These are phyloP conservation scores for Catharus ustulatus DNA, from an alignment of 2,797 vertebrate species.

Conservation along the genomic window DNA sequence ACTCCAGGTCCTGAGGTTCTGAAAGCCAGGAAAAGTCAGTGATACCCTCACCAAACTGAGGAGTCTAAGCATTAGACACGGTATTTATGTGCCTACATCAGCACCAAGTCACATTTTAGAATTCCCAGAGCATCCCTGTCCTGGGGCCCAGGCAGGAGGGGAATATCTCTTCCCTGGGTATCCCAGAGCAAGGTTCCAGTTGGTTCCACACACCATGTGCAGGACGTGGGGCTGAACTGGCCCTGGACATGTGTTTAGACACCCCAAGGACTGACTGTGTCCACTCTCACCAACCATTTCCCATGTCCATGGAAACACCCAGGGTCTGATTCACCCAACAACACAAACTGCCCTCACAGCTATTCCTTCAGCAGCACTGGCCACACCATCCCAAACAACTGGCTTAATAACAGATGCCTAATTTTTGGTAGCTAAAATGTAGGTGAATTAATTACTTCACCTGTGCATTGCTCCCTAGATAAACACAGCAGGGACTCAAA, in stretches of 20 bases:
- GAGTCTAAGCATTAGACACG: neutral
- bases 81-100: neutral
- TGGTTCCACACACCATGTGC: neutral
- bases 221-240: neutral
- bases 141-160: neutral
- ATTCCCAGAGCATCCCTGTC: neutral
- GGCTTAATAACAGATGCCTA: neutral
- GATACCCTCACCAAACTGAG: neutral
- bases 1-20: neutral
- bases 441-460: neutral
- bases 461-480: neutral
- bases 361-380: neutral
- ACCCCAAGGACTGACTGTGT: neutral
- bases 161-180: fast-evolving
- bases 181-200: neutral
- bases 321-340: neutral
- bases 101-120: neutral
- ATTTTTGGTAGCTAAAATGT: neutral
- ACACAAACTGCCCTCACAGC: neutral
- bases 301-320: neutral
- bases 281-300: neutral
- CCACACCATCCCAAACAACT: neutral
- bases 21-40: neutral
- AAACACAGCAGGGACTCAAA: neutral
- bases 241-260: neutral